phyloP scores from a whole-genome alignment of 2,113 vertebrate genomes.

The Phyllostomus hastatus region DNA sequence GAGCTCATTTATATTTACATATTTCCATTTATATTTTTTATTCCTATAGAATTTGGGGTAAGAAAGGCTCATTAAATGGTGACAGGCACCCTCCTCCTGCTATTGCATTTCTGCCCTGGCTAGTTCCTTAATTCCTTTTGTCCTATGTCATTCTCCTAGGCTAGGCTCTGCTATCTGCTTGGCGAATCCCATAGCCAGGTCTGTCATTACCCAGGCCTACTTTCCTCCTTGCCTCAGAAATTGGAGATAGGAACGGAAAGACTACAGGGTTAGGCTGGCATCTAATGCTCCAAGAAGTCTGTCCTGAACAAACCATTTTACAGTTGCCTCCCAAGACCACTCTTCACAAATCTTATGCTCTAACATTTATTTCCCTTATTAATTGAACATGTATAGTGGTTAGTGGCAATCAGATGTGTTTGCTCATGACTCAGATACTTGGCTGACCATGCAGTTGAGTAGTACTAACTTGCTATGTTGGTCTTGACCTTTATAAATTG shows the following conservation, averaged over 20 bases:
- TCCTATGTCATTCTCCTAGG: not conserved
- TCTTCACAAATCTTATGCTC: conserved; percentile 6
- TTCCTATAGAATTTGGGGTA: not conserved
- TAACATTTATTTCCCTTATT: not conserved
- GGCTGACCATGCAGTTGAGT: not conserved
- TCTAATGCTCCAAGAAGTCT: not conserved
- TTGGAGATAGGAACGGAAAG: not conserved
- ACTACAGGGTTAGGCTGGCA: not conserved
- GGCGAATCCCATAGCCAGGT: not conserved
- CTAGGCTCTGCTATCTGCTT: not conserved
- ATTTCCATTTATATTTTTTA: conserved; percentile 9
- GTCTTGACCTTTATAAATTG: conserved; percentile 6
- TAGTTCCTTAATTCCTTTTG: conserved; percentile 5
- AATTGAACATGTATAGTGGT: not conserved
- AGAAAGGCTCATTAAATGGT: not conserved
- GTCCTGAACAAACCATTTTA: not conserved
- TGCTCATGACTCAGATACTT: not conserved
- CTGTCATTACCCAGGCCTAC: not conserved
- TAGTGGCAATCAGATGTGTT: not conserved
- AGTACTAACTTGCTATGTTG: conserved; percentile 16
- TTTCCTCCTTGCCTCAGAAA: not conserved
- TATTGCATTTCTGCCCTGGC: not conserved
- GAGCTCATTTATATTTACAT: conserved; percentile 33
- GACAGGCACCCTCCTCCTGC: not conserved
- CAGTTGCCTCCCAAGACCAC: not conserved